Conservation (phyloP, 1,140 invertebrate genomes). For the Medauroidea extradentata region DNA sequence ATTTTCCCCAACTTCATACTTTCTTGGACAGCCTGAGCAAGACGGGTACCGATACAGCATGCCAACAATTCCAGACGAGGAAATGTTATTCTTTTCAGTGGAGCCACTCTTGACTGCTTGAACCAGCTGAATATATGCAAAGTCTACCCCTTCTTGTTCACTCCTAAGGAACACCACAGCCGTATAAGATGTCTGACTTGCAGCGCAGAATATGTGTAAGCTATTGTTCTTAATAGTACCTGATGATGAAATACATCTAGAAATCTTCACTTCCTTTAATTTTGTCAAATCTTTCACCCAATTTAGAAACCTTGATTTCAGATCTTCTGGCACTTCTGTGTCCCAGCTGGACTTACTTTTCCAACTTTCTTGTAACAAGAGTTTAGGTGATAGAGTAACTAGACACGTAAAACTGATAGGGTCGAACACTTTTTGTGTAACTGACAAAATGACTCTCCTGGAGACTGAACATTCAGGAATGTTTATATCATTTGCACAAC, state of each 20-base stretch:
- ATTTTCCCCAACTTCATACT: slow-evolving; percentile 16
- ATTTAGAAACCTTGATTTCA: slow-evolving; percentile 17
- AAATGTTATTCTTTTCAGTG: slow-evolving; percentile 31
- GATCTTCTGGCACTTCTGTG: slow-evolving; percentile 9
- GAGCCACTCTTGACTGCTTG: slow-evolving; percentile 34
- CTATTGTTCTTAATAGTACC: neutral
- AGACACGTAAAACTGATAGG: slow-evolving; percentile 34
- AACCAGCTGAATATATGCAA: slow-evolving; percentile 22
- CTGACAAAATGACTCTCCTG: slow-evolving; percentile 25
- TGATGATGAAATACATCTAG: slow-evolving; percentile 20
- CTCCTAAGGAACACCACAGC: slow-evolving; percentile 29
- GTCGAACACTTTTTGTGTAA: slow-evolving; percentile 33
- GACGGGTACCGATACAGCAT: slow-evolving; percentile 31
- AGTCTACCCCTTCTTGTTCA: neutral
- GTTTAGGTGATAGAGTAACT: slow-evolving; percentile 26
- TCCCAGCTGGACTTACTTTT: slow-evolving; percentile 26
- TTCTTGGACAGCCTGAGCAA: slow-evolving; percentile 21
- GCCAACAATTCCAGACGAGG: slow-evolving; percentile 38
- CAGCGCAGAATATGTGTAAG: slow-evolving; percentile 37
- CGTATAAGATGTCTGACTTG: slow-evolving; percentile 32
- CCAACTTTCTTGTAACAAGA: slow-evolving; percentile 31
- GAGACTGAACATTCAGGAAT: neutral
- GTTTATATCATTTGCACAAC: neutral
- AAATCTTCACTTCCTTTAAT: slow-evolving; percentile 24
- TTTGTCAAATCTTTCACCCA: slow-evolving; percentile 20